Evolutionary conservation across 2,113 vertebrate genomes (phyloP).

Genomic region (Megaceryle maxima): DNA sequence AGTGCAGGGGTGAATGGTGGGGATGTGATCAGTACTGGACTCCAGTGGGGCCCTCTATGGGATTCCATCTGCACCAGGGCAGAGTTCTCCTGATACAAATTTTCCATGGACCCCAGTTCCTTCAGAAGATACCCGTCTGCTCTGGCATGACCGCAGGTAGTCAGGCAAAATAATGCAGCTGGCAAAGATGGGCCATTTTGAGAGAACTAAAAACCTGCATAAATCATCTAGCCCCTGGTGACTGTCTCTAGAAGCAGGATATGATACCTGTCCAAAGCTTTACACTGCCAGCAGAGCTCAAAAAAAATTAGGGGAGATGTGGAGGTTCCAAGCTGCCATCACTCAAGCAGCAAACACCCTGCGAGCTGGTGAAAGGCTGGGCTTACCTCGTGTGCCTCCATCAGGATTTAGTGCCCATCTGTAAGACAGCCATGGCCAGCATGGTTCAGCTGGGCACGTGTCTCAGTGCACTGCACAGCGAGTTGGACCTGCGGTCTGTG

Average conservation of each 20-base stretch:
- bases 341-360: background rate
- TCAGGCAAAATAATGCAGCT: fast-evolving
- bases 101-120: background rate
- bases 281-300: background rate
- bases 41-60: fast-evolving
- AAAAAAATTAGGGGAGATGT: background rate
- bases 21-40: background rate
- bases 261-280: fast-evolving
- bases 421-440: background rate
- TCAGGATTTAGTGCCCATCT: background rate
- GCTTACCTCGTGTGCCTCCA: background rate
- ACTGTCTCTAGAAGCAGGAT: background rate
- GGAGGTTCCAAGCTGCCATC: background rate
- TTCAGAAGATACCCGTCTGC: fast-evolving
- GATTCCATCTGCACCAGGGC: too few relatives aligned
- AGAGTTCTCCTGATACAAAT: too few relatives aligned
- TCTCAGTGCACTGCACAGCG: fast-evolving
- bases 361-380: background rate
- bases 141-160: background rate
- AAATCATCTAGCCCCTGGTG: background rate
- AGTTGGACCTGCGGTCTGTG: background rate
- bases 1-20: fast-evolving
- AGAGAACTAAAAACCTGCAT: fast-evolving
- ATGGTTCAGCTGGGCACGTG: fast-evolving
- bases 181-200: background rate